Percentiles rank a stretch among this genome's conserved stretches.
phyloP scores from a whole-genome alignment of 2,888 invertebrate species.

The Blera fallax region DNA sequence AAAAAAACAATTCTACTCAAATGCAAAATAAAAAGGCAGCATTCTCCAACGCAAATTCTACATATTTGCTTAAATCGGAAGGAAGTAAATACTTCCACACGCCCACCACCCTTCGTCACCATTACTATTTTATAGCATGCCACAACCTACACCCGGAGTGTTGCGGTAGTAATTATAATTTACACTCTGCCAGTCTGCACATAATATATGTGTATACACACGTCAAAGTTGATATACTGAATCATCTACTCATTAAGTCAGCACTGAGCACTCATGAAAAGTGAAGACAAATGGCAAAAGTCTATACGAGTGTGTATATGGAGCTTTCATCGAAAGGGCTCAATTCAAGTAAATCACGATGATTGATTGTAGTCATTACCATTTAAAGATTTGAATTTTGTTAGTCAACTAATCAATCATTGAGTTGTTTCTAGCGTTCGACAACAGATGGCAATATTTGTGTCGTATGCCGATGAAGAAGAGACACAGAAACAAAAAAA shows the following conservation, averaged over 20 bases:
- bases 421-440: neutral
- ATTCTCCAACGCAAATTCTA: slow-evolving; percentile 40
- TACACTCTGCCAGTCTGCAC: slow-evolving; percentile 8
- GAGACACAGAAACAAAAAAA: too few relatives aligned
- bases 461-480: too few relatives aligned
- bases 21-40: slow-evolving; percentile 2
- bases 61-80: slow-evolving; percentile 56
- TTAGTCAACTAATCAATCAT: slow-evolving; percentile 4
- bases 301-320: neutral
- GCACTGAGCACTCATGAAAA: neutral
- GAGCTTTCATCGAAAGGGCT: neutral
- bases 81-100: slow-evolving; percentile 61
- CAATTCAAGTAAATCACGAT: neutral
- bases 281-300: slow-evolving; percentile 8
- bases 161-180: slow-evolving; percentile 41
- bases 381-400: neutral
- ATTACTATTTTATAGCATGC: neutral
- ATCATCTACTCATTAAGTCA: slow-evolving; percentile 37
- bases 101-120: slow-evolving; percentile 18
- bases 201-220: neutral
- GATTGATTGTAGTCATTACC: slow-evolving; percentile 15
- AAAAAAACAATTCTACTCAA: neutral
- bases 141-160: neutral
- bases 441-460: slow-evolving; percentile 9
- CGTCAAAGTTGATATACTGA: slow-evolving; percentile 50